Conservation (phyloP, 2,113 vertebrate genomes). For the Drymodes brunneopygia region DNA sequence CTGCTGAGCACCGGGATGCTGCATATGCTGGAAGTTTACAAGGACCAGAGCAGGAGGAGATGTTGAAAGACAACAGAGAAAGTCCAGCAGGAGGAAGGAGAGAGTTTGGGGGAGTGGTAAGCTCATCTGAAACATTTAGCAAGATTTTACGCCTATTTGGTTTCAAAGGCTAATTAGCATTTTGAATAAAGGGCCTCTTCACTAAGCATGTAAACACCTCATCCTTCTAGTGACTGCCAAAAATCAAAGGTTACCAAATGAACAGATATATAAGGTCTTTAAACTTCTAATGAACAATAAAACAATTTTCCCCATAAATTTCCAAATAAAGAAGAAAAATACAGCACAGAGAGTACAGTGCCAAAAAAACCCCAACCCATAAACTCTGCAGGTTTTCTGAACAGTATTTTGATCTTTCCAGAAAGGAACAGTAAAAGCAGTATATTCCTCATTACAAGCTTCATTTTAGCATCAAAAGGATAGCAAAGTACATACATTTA, state of each 20-base stretch:
- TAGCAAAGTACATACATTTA: neutral
- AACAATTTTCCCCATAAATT: neutral
- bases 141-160: neutral
- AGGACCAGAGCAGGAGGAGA: neutral
- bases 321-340: neutral
- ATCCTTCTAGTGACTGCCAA: neutral
- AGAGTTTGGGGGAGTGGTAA: neutral
- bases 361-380: neutral
- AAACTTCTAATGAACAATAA: neutral
- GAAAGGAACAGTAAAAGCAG: neutral
- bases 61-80: neutral
- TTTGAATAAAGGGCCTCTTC: neutral
- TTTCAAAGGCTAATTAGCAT: neutral
- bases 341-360: neutral
- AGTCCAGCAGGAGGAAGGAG: neutral
- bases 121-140: neutral
- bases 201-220: neutral
- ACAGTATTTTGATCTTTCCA: neutral
- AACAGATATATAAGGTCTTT: neutral
- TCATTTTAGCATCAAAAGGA: conserved; percentile 9
- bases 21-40: neutral
- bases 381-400: neutral
- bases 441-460: neutral
- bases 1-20: neutral
- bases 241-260: neutral